Evolutionary conservation across 2,797 vertebrate genomes (phyloP), one percentile per base, ranked within the genome.

Genomic region (Smutsia gigantea): DNA sequence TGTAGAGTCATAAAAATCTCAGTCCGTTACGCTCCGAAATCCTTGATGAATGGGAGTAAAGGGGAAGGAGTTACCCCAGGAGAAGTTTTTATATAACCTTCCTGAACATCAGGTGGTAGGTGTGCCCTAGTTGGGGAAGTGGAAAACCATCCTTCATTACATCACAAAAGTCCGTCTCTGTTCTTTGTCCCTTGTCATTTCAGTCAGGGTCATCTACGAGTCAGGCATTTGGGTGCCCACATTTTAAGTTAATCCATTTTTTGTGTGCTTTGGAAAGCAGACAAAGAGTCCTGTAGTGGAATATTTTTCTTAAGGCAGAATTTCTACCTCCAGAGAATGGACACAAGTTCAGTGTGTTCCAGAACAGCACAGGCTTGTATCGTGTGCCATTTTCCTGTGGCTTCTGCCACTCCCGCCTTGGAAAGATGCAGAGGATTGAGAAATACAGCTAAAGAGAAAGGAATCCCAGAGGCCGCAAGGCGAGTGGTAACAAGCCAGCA

Each of bases 291-390:
- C 79, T 77, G 83, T 23, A 69, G 94, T 75, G 92, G 90, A 90
- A 89, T 95, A 84, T 87, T 97, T 96, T 91, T 87, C 95, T 95
- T 92, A 66, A 88, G 83, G 91, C 75, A 93, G 66, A 87, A 90
- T 96, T 94, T 92, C 95, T 84, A 29, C 87, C 93, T 82, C 88
- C 78, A 88, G 92, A 91, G 66, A 51, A 29, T 90, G 81, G 94
- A 97, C 93, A 96, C 92, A 89, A 89, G 92, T 83, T 92, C 57
- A 46, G 8, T 66, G 78, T 97, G 89, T 87, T 97, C 91, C 89
- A 88, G 90, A 90, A 96, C 96, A 96, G 96, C 96, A 34, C 82
- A 25, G 83, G 55, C 89, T 93, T 97, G 78, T 96, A 63, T 93
- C 69, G 95, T 93, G 91, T 72, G 71, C 93, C 83, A 72, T 78